Percentiles rank a stretch among this genome's conserved stretches.
Conservation (phyloP, 2,797 vertebrate species). For the Rhabdomys pumilio region DNA sequence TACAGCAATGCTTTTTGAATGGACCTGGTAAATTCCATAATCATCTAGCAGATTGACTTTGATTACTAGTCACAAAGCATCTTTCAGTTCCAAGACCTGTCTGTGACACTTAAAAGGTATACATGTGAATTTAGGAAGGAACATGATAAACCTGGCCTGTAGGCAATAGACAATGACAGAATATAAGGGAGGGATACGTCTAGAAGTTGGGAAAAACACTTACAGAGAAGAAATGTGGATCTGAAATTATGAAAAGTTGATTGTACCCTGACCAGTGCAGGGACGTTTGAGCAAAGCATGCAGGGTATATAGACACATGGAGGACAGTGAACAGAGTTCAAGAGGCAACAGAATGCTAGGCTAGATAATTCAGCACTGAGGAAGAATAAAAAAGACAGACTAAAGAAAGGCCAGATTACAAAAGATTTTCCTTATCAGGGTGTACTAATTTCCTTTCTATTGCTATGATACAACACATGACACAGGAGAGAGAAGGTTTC, state of each 20-base stretch:
- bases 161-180: not conserved
- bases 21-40: not conserved
- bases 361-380: not conserved
- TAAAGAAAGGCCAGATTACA: not conserved
- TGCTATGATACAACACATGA: not conserved
- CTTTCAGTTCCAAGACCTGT: not conserved
- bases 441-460: not conserved
- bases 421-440: not conserved
- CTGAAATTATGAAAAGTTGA: not conserved
- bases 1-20: not conserved
- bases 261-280: rapidly evolving
- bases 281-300: not conserved
- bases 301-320: not conserved
- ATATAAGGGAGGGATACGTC: not conserved
- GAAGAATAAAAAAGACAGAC: not conserved
- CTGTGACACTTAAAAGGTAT: not conserved
- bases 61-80: not conserved
- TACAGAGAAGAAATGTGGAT: not conserved
- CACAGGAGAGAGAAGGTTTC: not conserved
- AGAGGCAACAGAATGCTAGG: not conserved
- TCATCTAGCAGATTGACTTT: not conserved
- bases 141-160: not conserved
- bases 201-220: not conserved
- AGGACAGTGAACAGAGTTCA: not conserved
- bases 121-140: not conserved